phyloP scores from a whole-genome alignment of 2,113 vertebrate genomes.

The Megatriorchis doriae region DNA sequence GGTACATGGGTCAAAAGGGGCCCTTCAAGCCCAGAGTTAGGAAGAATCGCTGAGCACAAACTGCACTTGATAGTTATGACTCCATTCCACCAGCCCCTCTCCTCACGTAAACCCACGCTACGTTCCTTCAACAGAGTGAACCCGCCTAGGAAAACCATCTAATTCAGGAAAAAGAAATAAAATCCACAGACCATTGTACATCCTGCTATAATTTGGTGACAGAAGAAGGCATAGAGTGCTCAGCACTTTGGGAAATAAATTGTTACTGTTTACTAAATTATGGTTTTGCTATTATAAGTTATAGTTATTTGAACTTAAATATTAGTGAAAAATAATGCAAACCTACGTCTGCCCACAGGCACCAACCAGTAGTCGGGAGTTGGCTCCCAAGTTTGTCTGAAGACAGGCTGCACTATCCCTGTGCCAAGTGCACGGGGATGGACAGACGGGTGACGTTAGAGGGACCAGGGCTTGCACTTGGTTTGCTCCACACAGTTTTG shows the following conservation, averaged over 20 bases:
- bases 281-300: neutral
- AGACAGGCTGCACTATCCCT: neutral
- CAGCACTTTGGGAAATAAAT: neutral
- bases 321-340: neutral
- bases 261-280: neutral
- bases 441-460: rapidly evolving
- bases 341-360: neutral
- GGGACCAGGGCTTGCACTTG: neutral
- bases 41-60: neutral
- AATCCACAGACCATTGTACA: neutral
- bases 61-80: neutral
- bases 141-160: neutral
- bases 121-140: rapidly evolving
- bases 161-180: neutral
- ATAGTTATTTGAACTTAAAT: neutral
- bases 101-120: neutral
- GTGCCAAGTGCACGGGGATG: rapidly evolving
- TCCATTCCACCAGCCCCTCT: neutral
- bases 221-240: neutral
- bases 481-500: neutral
- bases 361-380: neutral
- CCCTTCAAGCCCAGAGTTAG: neutral
- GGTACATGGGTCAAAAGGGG: neutral
- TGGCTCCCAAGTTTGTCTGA: neutral
- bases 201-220: neutral